Percentiles rank a stretch among this genome's conserved stretches.
These are phyloP conservation scores for Silurus meridionalis DNA, from an alignment of 2,113 vertebrate species.

Conservation along the genomic window DNA sequence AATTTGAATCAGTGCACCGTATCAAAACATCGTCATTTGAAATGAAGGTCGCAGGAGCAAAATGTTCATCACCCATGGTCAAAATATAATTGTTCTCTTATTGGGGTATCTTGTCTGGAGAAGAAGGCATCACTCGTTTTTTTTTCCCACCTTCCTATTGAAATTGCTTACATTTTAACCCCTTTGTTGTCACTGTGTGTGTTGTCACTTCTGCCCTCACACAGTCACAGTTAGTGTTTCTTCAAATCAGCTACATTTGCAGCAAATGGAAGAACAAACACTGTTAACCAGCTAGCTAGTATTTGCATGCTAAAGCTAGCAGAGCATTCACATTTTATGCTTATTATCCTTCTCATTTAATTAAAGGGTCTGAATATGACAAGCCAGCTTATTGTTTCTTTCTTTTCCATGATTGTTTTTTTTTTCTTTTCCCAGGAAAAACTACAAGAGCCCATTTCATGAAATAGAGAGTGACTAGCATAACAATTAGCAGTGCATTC, in stretches of 20 bases:
- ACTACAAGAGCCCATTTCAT: background rate
- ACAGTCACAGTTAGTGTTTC: background rate
- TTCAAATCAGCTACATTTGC: background rate
- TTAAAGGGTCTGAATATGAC: background rate
- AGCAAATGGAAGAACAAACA: background rate
- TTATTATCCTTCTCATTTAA: background rate
- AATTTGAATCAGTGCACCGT: constrained; percentile 45
- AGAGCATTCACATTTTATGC: background rate
- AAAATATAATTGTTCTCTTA: constrained; percentile 42
- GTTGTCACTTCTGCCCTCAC: background rate
- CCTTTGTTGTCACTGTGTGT: background rate
- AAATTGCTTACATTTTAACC: too few relatives aligned
- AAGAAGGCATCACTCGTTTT: background rate
- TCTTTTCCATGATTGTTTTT: background rate
- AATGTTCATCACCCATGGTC: constrained; percentile 10
- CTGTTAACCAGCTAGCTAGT: background rate
- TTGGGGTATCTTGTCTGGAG: background rate
- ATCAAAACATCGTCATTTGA: constrained; percentile 40
- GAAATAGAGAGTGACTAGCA: background rate
- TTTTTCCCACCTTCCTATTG: too few relatives aligned
- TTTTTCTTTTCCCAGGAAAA: background rate
- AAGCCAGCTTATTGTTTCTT: background rate
- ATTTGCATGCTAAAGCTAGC: background rate
- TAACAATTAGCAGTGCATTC: background rate
- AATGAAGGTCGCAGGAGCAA: constrained; percentile 31